These are phyloP conservation scores for Avahi laniger DNA, from an alignment of 2,797 vertebrate genomes.

Conservation along the genomic window DNA sequence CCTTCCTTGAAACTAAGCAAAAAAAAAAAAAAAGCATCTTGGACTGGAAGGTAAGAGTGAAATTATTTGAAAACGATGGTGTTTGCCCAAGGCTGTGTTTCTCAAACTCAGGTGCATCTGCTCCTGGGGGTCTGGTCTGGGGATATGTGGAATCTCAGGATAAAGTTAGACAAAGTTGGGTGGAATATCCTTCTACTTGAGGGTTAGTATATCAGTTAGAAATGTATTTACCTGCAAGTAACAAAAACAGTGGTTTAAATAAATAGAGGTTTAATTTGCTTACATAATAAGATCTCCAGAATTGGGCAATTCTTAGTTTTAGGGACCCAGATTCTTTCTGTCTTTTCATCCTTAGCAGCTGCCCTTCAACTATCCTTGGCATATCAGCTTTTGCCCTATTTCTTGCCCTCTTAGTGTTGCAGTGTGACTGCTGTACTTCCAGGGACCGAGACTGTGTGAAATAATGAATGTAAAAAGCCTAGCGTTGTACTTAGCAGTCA, in stretches of 20 bases:
- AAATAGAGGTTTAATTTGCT: neutral
- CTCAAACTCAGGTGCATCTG: neutral
- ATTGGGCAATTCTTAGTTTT: neutral
- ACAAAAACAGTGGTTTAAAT: neutral
- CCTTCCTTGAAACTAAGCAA: neutral
- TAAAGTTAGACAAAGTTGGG: neutral
- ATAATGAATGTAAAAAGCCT: neutral
- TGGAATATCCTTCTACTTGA: neutral
- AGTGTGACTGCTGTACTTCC: neutral
- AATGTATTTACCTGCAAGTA: neutral
- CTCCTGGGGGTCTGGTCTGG: neutral
- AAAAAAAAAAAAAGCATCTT: neutral
- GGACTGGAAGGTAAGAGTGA: neutral
- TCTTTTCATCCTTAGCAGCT: neutral
- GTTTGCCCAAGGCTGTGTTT: neutral
- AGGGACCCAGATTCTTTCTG: neutral
- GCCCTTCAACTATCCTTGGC: neutral
- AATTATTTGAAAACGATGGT: neutral
- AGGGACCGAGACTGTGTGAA: neutral
- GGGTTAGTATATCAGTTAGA: neutral
- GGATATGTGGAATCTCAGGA: neutral
- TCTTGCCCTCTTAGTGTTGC: neutral
- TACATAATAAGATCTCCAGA: neutral
- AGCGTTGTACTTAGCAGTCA: neutral
- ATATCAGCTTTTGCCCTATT: neutral